A percentile compares a stretch with the other conserved stretches of the same genome.
Conservation (phyloP, 2,888 invertebrate genomes). For the Heliconius ismenius region DNA sequence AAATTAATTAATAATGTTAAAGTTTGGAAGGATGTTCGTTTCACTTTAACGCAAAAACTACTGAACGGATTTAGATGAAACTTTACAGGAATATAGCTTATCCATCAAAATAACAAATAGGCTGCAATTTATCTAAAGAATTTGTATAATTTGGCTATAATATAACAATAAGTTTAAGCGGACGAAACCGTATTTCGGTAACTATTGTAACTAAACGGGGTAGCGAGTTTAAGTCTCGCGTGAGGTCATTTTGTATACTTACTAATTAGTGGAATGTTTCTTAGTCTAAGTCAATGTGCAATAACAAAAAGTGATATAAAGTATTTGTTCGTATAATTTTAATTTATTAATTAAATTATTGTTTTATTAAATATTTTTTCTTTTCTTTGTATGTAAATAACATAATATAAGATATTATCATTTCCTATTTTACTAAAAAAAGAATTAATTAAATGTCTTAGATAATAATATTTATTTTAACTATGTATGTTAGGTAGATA, state of each 20-base stretch:
- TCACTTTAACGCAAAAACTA: no score
- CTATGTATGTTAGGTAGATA: no score
- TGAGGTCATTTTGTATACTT: neutral
- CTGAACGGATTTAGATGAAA: no score
- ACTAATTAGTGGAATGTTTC: neutral
- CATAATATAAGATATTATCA: neutral
- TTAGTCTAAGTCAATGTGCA: neutral
- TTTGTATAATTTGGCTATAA: no score
- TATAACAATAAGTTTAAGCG: no score
- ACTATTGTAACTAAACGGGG: neutral
- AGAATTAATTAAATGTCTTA: no score
- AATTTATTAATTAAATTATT: conserved; percentile 1
- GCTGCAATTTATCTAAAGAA: no score
- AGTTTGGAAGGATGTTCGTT: no score
- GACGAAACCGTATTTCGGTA: neutral
- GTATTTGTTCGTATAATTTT: neutral
- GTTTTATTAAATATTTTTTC: neutral
- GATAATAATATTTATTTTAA: no score
- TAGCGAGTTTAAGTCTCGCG: neutral
- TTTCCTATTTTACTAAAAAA: no score
- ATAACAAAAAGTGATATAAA: conserved; percentile 1
- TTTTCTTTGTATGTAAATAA: neutral
- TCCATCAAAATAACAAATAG: neutral
- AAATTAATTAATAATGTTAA: neutral
- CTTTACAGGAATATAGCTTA: neutral